phyloP scores from a whole-genome alignment of 2,113 vertebrate species.

The Boleophthalmus pectinirostris region DNA sequence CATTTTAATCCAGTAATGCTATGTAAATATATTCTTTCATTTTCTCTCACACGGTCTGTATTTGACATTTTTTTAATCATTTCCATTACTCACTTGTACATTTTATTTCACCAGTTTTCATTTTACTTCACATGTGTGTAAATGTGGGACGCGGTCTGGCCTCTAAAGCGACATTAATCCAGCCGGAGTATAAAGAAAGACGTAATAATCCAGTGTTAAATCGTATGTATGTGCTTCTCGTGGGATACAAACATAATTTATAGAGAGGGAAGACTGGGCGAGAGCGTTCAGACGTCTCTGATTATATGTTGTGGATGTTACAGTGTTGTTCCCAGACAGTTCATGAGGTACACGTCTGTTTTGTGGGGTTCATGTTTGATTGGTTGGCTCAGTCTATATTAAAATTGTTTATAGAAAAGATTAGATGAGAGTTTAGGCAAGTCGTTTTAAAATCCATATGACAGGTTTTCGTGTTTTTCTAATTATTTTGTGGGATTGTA shows the following conservation, averaged over 20 bases:
- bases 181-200: neutral
- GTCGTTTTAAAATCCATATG: too few species aligned
- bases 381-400: neutral
- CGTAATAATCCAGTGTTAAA: constrained; percentile 4
- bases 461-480: too few species aligned
- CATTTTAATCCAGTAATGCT: neutral
- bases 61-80: neutral
- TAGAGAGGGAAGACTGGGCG: neutral
- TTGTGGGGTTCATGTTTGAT: neutral
- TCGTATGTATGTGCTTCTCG: neutral
- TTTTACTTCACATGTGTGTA: neutral
- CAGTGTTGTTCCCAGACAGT: neutral
- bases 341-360: neutral
- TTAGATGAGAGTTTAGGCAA: too few species aligned
- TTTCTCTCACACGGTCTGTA: neutral
- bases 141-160: neutral
- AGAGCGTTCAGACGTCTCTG: neutral
- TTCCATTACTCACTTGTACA: neutral
- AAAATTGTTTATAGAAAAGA: too few species aligned
- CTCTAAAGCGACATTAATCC: neutral
- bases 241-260: neutral
- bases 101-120: too few species aligned
- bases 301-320: neutral
- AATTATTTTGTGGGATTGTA: too few species aligned
- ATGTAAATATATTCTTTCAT: neutral